Conservation (phyloP, 2,888 invertebrate genomes). For the Aelia acuminata region DNA sequence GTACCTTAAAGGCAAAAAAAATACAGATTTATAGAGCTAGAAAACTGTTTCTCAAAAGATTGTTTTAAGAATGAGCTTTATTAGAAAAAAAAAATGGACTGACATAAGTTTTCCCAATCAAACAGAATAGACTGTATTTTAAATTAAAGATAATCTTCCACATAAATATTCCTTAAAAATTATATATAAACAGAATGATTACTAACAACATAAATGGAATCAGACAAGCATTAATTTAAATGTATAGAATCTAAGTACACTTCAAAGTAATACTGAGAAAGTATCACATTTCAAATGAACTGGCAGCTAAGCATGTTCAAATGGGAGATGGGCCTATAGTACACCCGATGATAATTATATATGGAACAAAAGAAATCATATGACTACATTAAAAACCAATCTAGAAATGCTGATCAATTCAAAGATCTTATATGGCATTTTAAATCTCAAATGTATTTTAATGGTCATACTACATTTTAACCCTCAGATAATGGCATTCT, state of each 20-base stretch:
- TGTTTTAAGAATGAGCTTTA: too few species aligned
- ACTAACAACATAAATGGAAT: neutral
- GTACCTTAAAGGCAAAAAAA: too few species aligned
- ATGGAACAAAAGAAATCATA: neutral
- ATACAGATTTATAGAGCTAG: too few species aligned
- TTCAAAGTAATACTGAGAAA: neutral
- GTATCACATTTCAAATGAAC: neutral
- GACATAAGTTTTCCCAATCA: neutral
- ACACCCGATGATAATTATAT: neutral
- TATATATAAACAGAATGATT: too few species aligned
- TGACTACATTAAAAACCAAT: neutral
- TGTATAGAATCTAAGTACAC: neutral
- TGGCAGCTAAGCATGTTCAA: neutral
- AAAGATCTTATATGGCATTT: neutral
- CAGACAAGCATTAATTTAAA: neutral
- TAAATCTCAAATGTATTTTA: neutral
- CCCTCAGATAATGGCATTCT: neutral
- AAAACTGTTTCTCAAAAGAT: too few species aligned
- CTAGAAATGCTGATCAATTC: neutral
- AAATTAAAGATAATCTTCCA: neutral
- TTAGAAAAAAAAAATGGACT: neutral
- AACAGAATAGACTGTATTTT: neutral
- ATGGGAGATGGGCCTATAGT: neutral
- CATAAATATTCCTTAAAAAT: neutral
- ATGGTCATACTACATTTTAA: neutral